Base-by-base conservation (phyloP, 2,797 vertebrate genomes). In the Eulemur rubriventer region DNA sequence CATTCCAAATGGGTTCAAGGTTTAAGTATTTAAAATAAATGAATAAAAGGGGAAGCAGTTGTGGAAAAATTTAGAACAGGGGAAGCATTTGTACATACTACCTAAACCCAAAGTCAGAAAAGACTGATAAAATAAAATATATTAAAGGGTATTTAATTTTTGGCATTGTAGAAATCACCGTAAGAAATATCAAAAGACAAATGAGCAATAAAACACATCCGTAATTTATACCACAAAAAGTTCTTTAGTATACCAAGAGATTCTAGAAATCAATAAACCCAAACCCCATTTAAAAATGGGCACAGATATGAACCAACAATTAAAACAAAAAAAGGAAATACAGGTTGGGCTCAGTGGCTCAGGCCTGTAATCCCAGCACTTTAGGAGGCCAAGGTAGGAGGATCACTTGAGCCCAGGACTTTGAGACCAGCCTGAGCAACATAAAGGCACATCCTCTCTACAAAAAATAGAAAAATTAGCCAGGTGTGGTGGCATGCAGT, bases 11-110 rank as follows among this genome's bases (percentile, higher is more conserved):
- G 73, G 20, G 72, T 73, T 8, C 1, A 89, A 89, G 46, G 50
- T 63, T 63, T 81, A 95, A 91, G 76, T 48, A 80, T 33, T 94
- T 70, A 52, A 93, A 95, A 82, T 55, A 78, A 85, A 69, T 35
- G 84, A n/a, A 57, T 65, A 50, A 63, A 93, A 30, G 46, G 89
- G 78, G 65, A 84, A 89, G 30, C 11, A 86, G 16, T n/a, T 14
- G 2, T 59, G 20, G 33, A 18, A 63, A 86, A 69, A 61, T 67
- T 2, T 76, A 7, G 8, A 65, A 48, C 12, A 41, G 9, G 24
- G 2, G 43, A 94, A 85, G 22, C 17, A 72, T 82, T 95, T 84
- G 35, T 11, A 63, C 7, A 30, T 69, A 73, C 30, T 50, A 26
- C 35, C 50, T 80, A 78, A 69, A 75, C 17, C 17, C 35, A 43